phyloP scores from a whole-genome alignment of 2,113 vertebrate species.

The Delphinus delphis region DNA sequence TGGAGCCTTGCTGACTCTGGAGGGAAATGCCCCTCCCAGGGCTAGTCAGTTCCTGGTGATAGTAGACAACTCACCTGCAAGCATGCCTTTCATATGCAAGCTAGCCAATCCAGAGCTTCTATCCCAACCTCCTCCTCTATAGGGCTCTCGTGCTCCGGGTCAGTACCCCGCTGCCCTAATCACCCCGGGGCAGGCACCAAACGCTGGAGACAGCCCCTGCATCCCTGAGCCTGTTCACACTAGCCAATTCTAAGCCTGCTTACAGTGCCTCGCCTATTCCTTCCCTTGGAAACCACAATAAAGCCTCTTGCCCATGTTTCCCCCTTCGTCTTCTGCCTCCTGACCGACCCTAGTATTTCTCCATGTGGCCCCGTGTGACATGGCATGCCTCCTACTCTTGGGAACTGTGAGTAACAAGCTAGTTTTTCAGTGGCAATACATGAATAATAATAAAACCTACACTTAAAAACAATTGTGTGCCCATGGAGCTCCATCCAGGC shows the following conservation, averaged over 20 bases:
- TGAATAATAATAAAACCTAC: not conserved
- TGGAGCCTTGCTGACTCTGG: not conserved
- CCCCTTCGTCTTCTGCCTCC: not conserved
- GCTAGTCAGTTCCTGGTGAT: not conserved
- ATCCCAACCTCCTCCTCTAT: not conserved
- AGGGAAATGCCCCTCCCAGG: not conserved
- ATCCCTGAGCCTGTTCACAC: not conserved
- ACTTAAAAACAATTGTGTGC: not conserved
- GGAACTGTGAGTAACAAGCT: not conserved
- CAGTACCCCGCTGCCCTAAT: not conserved
- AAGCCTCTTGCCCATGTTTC: not conserved
- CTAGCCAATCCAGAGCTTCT: not conserved
- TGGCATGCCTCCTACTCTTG: not conserved
- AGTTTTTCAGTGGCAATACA: not conserved
- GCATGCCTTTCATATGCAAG: not conserved
- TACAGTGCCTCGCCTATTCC: not conserved
- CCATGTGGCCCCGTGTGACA: not conserved
- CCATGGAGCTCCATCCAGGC: not conserved
- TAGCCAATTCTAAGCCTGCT: not conserved
- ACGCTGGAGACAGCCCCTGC: not conserved
- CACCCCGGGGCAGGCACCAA: not conserved
- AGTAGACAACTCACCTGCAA: not conserved
- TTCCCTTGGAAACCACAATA: not conserved
- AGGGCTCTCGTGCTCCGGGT: not conserved
- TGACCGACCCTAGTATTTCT: not conserved